phyloP scores from a whole-genome alignment of 1,140 invertebrate species.

The Drosophila orosa region DNA sequence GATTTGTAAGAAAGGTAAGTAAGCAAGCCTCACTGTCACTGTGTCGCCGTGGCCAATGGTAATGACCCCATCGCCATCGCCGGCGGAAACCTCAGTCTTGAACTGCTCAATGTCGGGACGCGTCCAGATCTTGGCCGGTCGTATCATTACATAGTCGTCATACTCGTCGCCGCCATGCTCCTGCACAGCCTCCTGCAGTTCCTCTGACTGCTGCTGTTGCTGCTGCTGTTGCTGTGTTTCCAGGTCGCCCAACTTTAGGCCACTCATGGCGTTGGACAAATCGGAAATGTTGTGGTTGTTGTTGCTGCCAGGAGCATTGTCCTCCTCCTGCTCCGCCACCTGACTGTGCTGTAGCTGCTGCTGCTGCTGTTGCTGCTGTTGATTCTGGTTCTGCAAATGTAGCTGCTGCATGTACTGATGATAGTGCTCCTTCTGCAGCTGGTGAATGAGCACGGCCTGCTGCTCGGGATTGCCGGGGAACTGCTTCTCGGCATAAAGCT shows the following conservation, averaged over 20 bases:
- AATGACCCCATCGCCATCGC: conserved; percentile 95
- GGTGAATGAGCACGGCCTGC: conserved; percentile 95
- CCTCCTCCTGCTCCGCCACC: conserved; percentile 11
- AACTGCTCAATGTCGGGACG: conserved; percentile 95
- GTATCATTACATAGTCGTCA: conserved; percentile 86
- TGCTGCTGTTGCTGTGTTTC: conserved; percentile 31
- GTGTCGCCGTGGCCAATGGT: conserved; percentile 97
- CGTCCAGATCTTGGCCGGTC: conserved; percentile 98
- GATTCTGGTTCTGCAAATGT: conserved; percentile 85
- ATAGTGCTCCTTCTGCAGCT: conserved; percentile 98
- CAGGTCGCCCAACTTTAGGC: conserved; percentile 45
- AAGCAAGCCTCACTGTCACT: conserved; percentile 94
- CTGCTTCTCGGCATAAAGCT: conserved; percentile 96
- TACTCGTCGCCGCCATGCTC: conserved; percentile 77
- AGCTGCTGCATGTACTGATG: conserved; percentile 98
- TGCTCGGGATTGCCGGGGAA: conserved; percentile 96
- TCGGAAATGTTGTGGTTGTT: conserved; percentile 47
- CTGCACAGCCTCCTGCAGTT: conserved; percentile 7
- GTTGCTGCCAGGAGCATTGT: conserved; percentile 25
- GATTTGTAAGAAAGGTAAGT: no score
- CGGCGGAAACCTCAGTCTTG: conserved; percentile 95
- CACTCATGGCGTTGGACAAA: conserved; percentile 56
- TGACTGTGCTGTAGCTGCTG: conserved; percentile 9
- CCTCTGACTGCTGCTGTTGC: conserved; percentile 27
- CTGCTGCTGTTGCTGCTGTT: conserved; percentile 63